Evolutionary conservation across 2,888 invertebrate genomes (phyloP).

Genomic region (Apamea sordens): DNA sequence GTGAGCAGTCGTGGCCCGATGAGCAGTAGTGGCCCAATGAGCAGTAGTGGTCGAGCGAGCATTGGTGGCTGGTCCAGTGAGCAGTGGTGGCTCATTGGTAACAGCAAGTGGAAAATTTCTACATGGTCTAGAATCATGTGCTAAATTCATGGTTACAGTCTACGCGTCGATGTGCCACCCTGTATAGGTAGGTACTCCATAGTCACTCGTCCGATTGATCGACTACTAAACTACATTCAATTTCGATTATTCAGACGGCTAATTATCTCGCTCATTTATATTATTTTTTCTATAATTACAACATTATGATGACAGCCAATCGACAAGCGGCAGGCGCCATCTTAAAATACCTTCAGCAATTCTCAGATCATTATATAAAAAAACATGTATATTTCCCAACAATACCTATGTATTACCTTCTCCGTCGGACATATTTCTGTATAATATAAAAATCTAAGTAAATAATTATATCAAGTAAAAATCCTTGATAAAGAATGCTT

Average conservation of each 20-base stretch:
- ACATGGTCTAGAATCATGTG: not conserved
- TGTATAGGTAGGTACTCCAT: not conserved
- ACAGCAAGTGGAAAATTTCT: no score
- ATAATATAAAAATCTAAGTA: constrained; percentile 57
- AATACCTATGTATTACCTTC: constrained; percentile 43
- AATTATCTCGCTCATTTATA: constrained; percentile 8
- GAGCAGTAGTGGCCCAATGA: no score
- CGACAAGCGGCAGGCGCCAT: constrained; percentile 34
- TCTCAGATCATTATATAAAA: constrained; percentile 26
- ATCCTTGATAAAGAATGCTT: constrained; percentile 66
- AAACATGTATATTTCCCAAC: constrained; percentile 23
- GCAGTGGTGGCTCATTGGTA: no score
- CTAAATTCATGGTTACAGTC: not conserved
- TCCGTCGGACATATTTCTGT: constrained; percentile 50
- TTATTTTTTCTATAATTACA: constrained; percentile 15
- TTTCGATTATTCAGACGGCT: not conserved
- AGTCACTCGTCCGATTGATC: not conserved
- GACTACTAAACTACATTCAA: not conserved
- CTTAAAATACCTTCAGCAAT: constrained; percentile 6
- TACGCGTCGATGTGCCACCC: not conserved
- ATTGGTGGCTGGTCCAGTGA: no score
- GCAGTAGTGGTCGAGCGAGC: no score
- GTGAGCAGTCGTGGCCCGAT: no score
- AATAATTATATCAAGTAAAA: constrained; percentile 55
- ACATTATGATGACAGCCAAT: not conserved